These are phyloP conservation scores for Drosophila ogumai DNA, from an alignment of 1,140 invertebrate genomes.

Conservation along the genomic window DNA sequence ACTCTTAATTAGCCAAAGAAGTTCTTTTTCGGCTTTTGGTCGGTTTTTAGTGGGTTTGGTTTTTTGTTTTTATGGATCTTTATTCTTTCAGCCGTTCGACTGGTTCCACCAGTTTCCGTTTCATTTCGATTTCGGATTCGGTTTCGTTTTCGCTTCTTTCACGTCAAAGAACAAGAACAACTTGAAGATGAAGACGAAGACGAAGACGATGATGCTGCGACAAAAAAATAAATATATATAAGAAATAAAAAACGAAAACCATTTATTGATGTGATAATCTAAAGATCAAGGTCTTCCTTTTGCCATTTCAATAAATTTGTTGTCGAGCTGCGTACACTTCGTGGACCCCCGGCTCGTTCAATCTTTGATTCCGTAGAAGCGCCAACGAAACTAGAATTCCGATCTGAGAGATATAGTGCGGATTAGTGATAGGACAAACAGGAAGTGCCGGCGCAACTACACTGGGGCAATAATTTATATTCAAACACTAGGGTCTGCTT, in stretches of 20 bases:
- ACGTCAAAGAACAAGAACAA: conserved; percentile 59
- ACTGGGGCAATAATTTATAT: not conserved
- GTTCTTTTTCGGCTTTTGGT: conserved; percentile 55
- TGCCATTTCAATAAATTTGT: conserved; percentile 75
- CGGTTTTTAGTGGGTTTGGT: conserved; percentile 18
- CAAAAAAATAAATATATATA: conserved; percentile 41
- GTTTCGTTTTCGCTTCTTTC: conserved; percentile 64
- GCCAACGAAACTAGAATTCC: conserved; percentile 55
- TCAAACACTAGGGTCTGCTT: not conserved
- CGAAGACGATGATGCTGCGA: conserved; percentile 41
- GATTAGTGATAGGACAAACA: conserved; percentile 49
- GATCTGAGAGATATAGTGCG: conserved; percentile 38
- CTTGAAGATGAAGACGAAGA: conserved; percentile 33
- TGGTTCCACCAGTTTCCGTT: conserved; percentile 75
- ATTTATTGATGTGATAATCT: conserved; percentile 83
- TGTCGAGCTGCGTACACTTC: conserved; percentile 50
- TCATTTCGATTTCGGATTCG: conserved; percentile 63
- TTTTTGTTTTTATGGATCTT: conserved; percentile 25
- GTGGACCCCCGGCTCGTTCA: conserved; percentile 40
- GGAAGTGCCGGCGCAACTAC: conserved; percentile 33
- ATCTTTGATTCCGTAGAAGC: conserved; percentile 44
- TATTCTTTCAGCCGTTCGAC: conserved; percentile 50
- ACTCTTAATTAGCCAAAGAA: conserved; percentile 74
- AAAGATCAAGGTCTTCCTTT: conserved; percentile 82
- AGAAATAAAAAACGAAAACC: conserved; percentile 52